Conservation (phyloP, 1,140 invertebrate genomes). For the Macrostomum lignano region DNA sequence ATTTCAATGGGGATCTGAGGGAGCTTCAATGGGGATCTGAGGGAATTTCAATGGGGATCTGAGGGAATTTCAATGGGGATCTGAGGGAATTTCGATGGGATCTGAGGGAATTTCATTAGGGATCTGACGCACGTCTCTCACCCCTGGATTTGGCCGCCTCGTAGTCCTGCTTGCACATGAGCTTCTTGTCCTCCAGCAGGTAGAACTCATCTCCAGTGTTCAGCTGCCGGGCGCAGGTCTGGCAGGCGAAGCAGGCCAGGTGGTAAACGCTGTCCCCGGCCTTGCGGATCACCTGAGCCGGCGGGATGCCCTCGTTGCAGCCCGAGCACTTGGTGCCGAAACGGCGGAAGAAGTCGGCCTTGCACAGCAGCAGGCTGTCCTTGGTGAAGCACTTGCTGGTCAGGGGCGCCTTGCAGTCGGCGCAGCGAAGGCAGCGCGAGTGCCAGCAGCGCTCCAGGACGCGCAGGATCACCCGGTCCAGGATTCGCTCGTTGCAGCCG, state of each 20-base stretch:
- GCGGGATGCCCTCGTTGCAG: slow-evolving; percentile 25
- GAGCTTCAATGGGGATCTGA: no score
- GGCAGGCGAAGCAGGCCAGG: slow-evolving; percentile 26
- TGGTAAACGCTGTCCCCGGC: slow-evolving; percentile 27
- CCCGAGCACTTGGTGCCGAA: slow-evolving; percentile 27
- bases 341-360: slow-evolving; percentile 75
- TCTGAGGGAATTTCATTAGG: no score
- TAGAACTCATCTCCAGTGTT: slow-evolving; percentile 29
- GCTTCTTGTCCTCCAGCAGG: slow-evolving; percentile 24
- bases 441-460: slow-evolving; percentile 62
- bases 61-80: no score
- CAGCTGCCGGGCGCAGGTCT: slow-evolving; percentile 22
- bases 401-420: slow-evolving; percentile 60
- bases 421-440: slow-evolving; percentile 72
- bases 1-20: no score
- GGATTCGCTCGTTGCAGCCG: slow-evolving; percentile 70
- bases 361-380: slow-evolving; percentile 79
- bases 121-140: no score
- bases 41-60: no score
- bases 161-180: slow-evolving; percentile 26
- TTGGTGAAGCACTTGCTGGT: slow-evolving; percentile 81
- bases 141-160: slow-evolving; percentile 25
- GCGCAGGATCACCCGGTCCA: slow-evolving; percentile 81
- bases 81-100: no score
- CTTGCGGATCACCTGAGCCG: slow-evolving; percentile 23